Base-by-base conservation (phyloP, 2,797 vertebrate species). In the Dendrocincla tyrannina region DNA sequence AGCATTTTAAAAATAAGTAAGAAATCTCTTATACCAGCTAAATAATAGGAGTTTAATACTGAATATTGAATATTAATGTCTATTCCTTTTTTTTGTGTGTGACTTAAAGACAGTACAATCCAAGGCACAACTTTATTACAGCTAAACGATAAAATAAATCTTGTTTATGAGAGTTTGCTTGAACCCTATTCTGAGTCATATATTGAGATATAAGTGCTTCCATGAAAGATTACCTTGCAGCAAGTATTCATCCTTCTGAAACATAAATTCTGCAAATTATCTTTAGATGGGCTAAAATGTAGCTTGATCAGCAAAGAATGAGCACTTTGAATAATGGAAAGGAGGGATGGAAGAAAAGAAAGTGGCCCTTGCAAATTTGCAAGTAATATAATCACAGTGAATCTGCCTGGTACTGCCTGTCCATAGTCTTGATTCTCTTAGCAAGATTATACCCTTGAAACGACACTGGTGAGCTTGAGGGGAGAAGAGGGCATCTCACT, bases 301-400 rank as follows among this genome's bases (percentile, higher is more conserved):
- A 78, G 78, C 90, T 89, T 52, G 7, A 89, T 95, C 94, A 93
- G 84, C 81, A 93, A 94, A 89, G 90, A 92, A 93, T 15, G 32
- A 89, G 46, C 37, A 91, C 35, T 70, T 85, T 66, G 64, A 94
- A 70, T 70, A 95, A 96, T 56, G 85, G 83, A 82, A 89, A 72
- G 30, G 37, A 76, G 59, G 11, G 41, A 52, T 25, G 10, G 32
- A 4, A 41, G 41, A 46, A 9, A 25, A 35, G 30, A 30, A 60
- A 59, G 11, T 1, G 1, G 5, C 46, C n/a, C 44, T 74, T 89
- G 28, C 13, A 62, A 78, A 88, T 88, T 76, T 88, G 33, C 39
- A 90, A 69, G 64, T 84, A 78, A 76, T 59, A n/a, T 19, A 75
- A 55, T 87, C 33, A 75, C 9, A 64, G 68, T 50, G 58, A 85